Conservation (phyloP, 2,113 vertebrate species). For the Brachypteracias leptosomus region DNA sequence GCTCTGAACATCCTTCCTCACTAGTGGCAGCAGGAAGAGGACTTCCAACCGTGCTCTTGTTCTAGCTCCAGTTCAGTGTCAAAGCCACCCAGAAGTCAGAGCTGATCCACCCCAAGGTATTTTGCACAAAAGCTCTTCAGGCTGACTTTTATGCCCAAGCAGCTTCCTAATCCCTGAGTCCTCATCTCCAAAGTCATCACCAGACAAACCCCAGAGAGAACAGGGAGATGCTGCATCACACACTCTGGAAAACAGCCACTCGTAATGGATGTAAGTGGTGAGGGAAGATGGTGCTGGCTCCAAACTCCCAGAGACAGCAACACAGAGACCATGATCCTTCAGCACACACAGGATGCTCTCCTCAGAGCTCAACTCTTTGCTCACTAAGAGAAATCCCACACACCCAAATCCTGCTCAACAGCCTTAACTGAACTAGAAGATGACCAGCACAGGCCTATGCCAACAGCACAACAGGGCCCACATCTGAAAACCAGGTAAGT, state of each 20-base stretch:
- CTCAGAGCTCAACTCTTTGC: background rate
- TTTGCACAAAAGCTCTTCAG: background rate
- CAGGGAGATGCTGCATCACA: background rate
- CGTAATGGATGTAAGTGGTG: accelerated
- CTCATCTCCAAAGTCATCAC: background rate
- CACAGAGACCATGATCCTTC: background rate
- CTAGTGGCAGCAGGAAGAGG: accelerated
- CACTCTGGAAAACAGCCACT: background rate
- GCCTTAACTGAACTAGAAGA: background rate
- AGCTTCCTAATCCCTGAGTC: background rate
- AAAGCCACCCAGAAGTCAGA: accelerated
- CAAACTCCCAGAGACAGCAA: background rate
- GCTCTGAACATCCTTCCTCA: accelerated
- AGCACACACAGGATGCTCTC: accelerated
- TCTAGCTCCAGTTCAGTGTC: accelerated
- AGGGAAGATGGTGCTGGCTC: accelerated
- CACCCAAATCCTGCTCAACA: background rate
- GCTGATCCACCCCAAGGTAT: background rate
- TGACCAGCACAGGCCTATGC: background rate
- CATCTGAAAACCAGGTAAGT: accelerated
- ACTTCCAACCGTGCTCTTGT: accelerated
- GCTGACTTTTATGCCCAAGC: background rate
- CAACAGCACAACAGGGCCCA: background rate
- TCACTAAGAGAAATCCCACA: accelerated
- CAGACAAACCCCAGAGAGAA: background rate